These are phyloP conservation scores for Uromys caudimaculatus DNA, from an alignment of 2,797 vertebrate genomes.

Conservation along the genomic window DNA sequence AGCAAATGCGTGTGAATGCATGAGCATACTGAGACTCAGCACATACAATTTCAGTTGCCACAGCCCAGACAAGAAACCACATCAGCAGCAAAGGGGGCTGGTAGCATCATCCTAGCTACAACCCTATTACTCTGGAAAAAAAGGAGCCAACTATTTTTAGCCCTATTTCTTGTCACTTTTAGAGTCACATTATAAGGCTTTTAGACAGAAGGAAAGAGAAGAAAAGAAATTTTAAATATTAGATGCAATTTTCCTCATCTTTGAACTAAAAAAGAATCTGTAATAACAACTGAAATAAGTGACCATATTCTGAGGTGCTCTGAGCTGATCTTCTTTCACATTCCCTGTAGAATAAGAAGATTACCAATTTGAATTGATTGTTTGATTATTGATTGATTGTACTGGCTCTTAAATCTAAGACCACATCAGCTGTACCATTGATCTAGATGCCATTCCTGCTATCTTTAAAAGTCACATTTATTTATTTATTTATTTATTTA, in stretches of 20 bases:
- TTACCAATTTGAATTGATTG: background rate
- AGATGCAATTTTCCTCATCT: background rate
- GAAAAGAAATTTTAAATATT: slow-evolving; percentile 51
- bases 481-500: background rate
- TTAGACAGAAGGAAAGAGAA: background rate
- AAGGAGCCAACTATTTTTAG: background rate
- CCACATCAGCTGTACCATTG: background rate
- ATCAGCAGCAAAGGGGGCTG: background rate
- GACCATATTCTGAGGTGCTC: background rate
- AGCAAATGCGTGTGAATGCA: background rate
- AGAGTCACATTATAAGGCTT: background rate
- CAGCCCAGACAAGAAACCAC: background rate
- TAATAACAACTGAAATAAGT: background rate
- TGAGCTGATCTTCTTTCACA: background rate
- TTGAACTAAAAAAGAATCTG: background rate
- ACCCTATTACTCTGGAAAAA: background rate
- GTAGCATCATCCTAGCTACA: background rate
- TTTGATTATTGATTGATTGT: background rate
- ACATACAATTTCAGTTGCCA: background rate
- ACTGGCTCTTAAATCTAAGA: background rate
- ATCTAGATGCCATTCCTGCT: background rate
- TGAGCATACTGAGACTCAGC: background rate
- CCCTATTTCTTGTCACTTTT: background rate
- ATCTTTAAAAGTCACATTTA: background rate
- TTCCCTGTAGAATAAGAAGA: background rate